Evolutionary conservation across 2,797 vertebrate species (phyloP), one percentile per base, ranked within the genome.

Genomic region (Nyctibius grandis): DNA sequence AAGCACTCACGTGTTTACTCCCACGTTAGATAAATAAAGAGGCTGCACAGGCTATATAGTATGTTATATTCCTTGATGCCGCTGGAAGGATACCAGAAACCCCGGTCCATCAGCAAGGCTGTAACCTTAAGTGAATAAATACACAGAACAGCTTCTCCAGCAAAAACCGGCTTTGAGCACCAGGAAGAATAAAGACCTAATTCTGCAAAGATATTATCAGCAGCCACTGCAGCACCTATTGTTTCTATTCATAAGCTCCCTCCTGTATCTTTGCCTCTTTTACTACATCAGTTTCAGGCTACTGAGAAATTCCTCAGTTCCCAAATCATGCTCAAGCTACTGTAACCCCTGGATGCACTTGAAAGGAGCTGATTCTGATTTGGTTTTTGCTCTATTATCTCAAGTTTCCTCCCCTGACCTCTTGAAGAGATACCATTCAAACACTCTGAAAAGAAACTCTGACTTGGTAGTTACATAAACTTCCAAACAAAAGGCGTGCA

Each of bases 381-480:
- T 87, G 48, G 0, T 57, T 94, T 91, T 91, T 82, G 42, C 50
- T 94, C 80, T 80, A 90, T 92, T 96, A 79, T 95, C 91, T 96
- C 96, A 90, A 45, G 57, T 91, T 95, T 96, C 83, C 80, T 93
- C 77, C 89, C 33, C 60, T 95, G 93, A 89, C 94, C 94, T 91
- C 81, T 95, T 40, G 36, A 91, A 91, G 72, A 91, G 80, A 90
- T 93, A 88, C 91, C 53, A 77, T 95, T 96, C 85, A 96, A 85
- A 48, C 20, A 10, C 59, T 70, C 63, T 89, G 83, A 96, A 95
- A 95, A 89, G 90, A 60, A 87, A 59, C 80, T 92, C 95, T 93
- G 91, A 95, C 90, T 96, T 85, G 88, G 74, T 87, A 81, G 83
- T 96, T 93, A 93, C 68, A 87, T 94, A 94, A 95, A 93, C 74